Conservation (phyloP, 1,140 invertebrate genomes). For the Alviniconcha marisindica region DNA sequence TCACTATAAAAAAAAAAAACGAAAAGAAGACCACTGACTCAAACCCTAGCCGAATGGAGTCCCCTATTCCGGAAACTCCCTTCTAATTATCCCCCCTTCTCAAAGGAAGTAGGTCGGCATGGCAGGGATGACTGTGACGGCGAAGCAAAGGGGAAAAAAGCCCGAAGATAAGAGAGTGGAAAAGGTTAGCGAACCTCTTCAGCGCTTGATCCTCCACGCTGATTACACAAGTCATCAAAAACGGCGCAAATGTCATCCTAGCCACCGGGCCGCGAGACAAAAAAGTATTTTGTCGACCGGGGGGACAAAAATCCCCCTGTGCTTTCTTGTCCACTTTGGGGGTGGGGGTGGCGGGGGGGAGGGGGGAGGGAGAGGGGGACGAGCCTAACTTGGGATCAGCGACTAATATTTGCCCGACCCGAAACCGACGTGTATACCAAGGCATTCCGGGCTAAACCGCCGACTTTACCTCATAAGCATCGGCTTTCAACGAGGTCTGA, state of each 20-base stretch:
- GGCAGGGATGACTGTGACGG: not conserved
- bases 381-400: slow-evolving; percentile 7
- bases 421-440: slow-evolving; percentile 26
- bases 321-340: slow-evolving; percentile 17
- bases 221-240: slow-evolving; percentile 38
- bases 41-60: too few relatives aligned
- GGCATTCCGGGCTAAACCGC: slow-evolving; percentile 35
- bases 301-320: slow-evolving; percentile 26
- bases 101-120: not conserved
- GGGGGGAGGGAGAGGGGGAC: too few relatives aligned
- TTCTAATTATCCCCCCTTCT: slow-evolving; percentile 27
- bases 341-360: too few relatives aligned
- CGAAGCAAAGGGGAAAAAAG: not conserved
- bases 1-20: too few relatives aligned
- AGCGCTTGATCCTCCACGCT: not conserved
- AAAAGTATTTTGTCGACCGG: slow-evolving; percentile 30
- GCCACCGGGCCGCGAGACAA: not conserved
- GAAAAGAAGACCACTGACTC: too few relatives aligned
- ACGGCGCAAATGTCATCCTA: slow-evolving; percentile 34
- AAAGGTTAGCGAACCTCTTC: slow-evolving; percentile 1
- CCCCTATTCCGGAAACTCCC: slow-evolving; percentile 32
- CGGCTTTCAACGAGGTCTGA: slow-evolving; percentile 15
- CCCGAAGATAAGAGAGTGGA: slow-evolving; percentile 19
- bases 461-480: slow-evolving; percentile 39
- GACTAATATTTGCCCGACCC: slow-evolving; percentile 29